These are phyloP conservation scores for Drosophila navojoa DNA, from an alignment of 1,140 invertebrate genomes.

Conservation along the genomic window DNA sequence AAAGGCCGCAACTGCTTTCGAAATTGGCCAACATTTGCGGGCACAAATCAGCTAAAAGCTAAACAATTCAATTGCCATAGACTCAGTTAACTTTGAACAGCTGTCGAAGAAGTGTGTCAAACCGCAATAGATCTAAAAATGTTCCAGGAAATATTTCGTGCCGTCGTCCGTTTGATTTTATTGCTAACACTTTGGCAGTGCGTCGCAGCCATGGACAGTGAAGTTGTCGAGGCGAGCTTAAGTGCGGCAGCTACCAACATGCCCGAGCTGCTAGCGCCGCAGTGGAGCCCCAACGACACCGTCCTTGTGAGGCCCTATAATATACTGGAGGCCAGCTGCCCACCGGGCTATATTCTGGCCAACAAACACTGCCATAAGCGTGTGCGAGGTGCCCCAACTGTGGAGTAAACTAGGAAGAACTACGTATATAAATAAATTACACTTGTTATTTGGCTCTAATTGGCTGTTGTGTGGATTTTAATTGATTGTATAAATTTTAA, in stretches of 20 bases:
- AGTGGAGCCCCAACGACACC: conserved; percentile 28
- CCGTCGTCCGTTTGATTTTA: not conserved
- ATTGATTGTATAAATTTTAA: too few relatives aligned
- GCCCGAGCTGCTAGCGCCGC: not conserved
- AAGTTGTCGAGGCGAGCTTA: conserved; percentile 54
- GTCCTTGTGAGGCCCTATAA: conserved; percentile 69
- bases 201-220: conserved; percentile 48
- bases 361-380: conserved; percentile 76
- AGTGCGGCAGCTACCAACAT: not conserved
- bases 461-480: too few relatives aligned
- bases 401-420: not conserved
- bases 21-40: conserved; percentile 31
- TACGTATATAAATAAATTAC: not conserved
- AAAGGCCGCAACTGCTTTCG: conserved; percentile 58
- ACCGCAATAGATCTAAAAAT: conserved; percentile 2
- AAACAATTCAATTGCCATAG: conserved; percentile 16
- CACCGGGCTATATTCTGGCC: conserved; percentile 65
- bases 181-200: conserved; percentile 19
- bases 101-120: conserved; percentile 5
- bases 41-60: conserved; percentile 29
- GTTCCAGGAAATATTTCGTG: conserved; percentile 3
- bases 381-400: conserved; percentile 34
- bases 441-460: not conserved
- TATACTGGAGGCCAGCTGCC: conserved; percentile 69
- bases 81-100: conserved; percentile 42